Base-by-base conservation (phyloP, 2,113 vertebrate genomes). In the Physeter macrocephalus region DNA sequence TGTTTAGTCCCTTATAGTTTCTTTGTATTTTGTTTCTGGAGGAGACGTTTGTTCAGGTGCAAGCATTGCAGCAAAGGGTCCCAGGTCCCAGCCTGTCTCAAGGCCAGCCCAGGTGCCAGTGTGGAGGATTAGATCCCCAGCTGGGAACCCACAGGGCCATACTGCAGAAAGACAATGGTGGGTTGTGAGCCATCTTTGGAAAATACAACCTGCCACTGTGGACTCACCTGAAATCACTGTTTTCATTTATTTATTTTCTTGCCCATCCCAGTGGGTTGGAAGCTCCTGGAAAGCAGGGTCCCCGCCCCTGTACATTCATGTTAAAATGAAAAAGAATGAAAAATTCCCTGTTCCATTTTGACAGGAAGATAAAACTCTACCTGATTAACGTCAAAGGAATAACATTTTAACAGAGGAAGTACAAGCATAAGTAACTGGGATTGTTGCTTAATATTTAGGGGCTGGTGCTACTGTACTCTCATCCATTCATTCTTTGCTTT, bases 151-250 rank as follows among this genome's bases (percentile, higher is more conserved):
- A 10, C 14, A 31, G 9, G 20, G 20, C 18, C 31, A 6, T 7
- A 2, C 3, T 12, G 11, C 20, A 7, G 75, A 17, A 34, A 18
- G 12, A 8, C 2, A 6, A 20, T 2, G 0, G 8, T 43, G 31
- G 25, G 46, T 6, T 34, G 7, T 2, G 2, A 46, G 46, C 15
- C 31, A 6, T 15, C 12, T 36, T 43, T 18, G 39, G 52, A 27
- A 75, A n/a, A 29, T 17, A 18, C 8, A 17, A 2, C 31, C 29
- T 36, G 54, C 8, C 14, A 10, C 36, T 57, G 9, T 1, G 20
- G 36, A 34, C 29, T 31, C 71, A 2, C n/a, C 74, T n/a, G 49
- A 9, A 2, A 17, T 52, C 27, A 10, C 20, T 15, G n/a, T 8
- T 69, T 62, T 52, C 25, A 39, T 2, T 81, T 46, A 18, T 75